Base-by-base conservation (phyloP, 2,797 vertebrate species). In the Sparidentex hasta region DNA sequence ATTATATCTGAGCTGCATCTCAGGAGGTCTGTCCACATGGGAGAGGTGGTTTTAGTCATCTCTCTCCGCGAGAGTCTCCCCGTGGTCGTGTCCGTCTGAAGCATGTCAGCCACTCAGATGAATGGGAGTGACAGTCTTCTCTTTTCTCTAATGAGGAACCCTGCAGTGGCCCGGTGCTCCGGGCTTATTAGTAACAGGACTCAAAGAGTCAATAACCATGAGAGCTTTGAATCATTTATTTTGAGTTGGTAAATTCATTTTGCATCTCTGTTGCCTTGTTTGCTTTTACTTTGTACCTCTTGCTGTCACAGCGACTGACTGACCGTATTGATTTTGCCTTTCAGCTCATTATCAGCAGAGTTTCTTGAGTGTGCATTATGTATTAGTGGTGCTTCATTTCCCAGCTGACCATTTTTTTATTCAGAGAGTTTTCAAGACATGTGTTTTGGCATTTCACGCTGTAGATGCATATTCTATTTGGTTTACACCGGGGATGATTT, bases 61-160 rank as follows among this genome's bases (percentile, higher is more conserved):
- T 50, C 43, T 83, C 73, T 77, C 47, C 76, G 58, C 52, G 9
- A 82, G 64, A 80, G 38, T 71, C 70, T 65, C 78, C 86, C 83
- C 46, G 70, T 62, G 79, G 87, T 70, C 43, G 2, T 61, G 83
- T 83, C 71, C 8, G 55, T 86, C 65, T 82, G 81, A 79, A 81
- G 85, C 76, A 74, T 83, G 74, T 87, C 88, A 74, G 71, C 64
- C 68, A 70, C 55, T 44, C 62, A 78, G 82, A 91, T 82, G 74
- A 88, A 90, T 69, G 74, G 65, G 56, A 79, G 61, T 81, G 86
- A 92, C 87, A 81, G 64, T 83, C 71, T 71, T 68, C 61, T 65
- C 62, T 80, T 80, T 74, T 76, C 85, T 55, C 83, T 91, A 91
- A 92, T 88, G 84, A 90, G 85, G 83, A 89, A 65, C 80, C 87